phyloP scores from a whole-genome alignment of 2,113 vertebrate genomes.

The Oxygymnocypris stewartii region DNA sequence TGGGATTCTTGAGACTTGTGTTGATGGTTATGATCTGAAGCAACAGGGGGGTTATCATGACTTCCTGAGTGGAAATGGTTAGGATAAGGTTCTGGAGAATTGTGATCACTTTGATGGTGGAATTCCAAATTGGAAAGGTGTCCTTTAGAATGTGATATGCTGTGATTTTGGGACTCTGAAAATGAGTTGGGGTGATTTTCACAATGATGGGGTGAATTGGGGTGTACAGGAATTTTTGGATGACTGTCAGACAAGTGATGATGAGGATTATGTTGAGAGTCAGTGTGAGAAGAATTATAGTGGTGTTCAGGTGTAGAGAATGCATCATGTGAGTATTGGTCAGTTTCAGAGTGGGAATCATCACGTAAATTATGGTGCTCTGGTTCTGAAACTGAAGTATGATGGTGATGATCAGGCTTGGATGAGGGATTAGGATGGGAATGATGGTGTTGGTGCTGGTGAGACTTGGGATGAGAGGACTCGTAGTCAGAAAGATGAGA shows the following conservation, averaged over 20 bases:
- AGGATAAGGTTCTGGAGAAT: not conserved
- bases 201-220: not conserved
- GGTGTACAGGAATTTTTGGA: slow-evolving; percentile 1
- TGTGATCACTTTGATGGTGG: slow-evolving; percentile 13
- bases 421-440: not conserved
- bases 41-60: not conserved
- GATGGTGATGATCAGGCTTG: slow-evolving; percentile 21
- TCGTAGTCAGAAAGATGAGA: slow-evolving; percentile 15
- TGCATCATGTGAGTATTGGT: slow-evolving; percentile 22
- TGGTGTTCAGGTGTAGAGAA: slow-evolving; percentile 12
- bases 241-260: not conserved
- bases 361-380: not conserved
- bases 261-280: slow-evolving; percentile 31
- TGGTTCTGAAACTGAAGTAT: not conserved
- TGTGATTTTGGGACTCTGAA: not conserved
- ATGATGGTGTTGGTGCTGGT: not conserved
- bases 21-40: slow-evolving; percentile 14
- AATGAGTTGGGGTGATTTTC: not conserved
- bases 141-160: slow-evolving; percentile 4
- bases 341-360: slow-evolving; percentile 3
- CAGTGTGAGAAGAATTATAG: slow-evolving; percentile 26
- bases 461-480: slow-evolving; percentile 15
- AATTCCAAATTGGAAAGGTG: not conserved
- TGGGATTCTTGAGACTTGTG: slow-evolving; percentile 10
- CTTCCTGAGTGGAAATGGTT: slow-evolving; percentile 2